These are phyloP conservation scores for Ia io DNA, from an alignment of 2,113 vertebrate species.

Conservation along the genomic window DNA sequence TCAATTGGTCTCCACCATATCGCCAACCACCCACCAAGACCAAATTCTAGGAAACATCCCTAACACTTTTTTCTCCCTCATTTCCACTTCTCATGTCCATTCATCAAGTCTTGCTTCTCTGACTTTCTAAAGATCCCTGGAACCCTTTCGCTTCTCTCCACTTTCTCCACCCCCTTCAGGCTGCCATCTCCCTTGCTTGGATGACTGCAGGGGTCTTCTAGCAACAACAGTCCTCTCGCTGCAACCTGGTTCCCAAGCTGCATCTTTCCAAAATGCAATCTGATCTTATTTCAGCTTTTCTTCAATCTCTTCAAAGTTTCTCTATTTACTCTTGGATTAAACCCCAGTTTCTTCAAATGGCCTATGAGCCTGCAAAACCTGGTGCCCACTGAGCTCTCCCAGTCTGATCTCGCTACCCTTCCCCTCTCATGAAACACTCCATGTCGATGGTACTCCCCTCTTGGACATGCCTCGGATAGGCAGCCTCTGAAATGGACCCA, in stretches of 20 bases:
- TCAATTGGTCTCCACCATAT: background rate
- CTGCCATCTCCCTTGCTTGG: background rate
- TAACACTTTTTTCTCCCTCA: background rate
- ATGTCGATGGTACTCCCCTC: fast-evolving
- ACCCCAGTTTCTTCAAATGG: background rate
- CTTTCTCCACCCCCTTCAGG: background rate
- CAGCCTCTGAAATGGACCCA: background rate
- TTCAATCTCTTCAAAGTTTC: background rate
- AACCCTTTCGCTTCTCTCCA: background rate
- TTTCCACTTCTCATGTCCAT: too few relatives aligned
- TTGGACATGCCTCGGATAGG: background rate
- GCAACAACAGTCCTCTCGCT: background rate
- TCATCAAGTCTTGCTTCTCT: background rate
- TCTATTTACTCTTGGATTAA: background rate
- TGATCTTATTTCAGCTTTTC: background rate
- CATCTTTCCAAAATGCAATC: background rate
- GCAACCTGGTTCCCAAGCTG: background rate
- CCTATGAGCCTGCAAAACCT: background rate
- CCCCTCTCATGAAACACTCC: background rate
- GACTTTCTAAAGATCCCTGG: background rate
- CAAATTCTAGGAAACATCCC: background rate
- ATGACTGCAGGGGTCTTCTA: fast-evolving
- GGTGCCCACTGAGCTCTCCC: background rate
- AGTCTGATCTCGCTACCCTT: background rate
- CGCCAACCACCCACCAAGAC: background rate